Conservation (phyloP, 1,140 invertebrate genomes). For the Euura saliciscinereae region DNA sequence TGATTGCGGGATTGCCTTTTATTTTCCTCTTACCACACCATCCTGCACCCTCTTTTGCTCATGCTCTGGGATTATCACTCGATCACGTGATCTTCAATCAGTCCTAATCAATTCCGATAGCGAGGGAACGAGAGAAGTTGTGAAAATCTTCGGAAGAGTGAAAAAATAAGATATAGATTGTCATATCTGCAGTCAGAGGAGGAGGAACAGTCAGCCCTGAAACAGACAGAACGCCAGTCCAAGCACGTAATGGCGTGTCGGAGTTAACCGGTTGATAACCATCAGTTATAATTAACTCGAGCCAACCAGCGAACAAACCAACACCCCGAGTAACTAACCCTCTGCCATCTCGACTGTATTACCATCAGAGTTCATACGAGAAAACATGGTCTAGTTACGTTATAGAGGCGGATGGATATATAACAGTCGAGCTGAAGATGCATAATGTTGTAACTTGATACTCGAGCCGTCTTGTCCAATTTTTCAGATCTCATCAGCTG, state of each 20-base stretch:
- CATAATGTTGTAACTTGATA: too few relatives aligned
- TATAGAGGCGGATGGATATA: too few relatives aligned
- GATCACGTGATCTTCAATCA: background rate
- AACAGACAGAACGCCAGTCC: constrained; percentile 47
- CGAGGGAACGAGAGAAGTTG: too few relatives aligned
- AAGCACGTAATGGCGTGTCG: constrained; percentile 61
- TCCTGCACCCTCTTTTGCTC: background rate
- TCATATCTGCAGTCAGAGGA: background rate
- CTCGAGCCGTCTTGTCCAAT: background rate
- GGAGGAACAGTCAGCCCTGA: constrained; percentile 10
- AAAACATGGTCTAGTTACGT: background rate
- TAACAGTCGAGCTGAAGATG: too few relatives aligned
- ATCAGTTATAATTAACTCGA: constrained; percentile 63
- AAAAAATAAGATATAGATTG: too few relatives aligned
- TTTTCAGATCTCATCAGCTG: background rate
- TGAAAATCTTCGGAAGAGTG: too few relatives aligned
- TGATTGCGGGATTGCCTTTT: constrained; percentile 48
- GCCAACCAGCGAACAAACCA: constrained; percentile 58
- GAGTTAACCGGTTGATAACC: constrained; percentile 62
- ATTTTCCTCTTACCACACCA: background rate
- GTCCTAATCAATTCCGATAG: too few relatives aligned
- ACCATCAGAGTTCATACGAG: constrained; percentile 4
- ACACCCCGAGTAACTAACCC: constrained; percentile 42
- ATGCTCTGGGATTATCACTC: background rate
- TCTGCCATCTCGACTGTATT: constrained; percentile 28